Evolutionary conservation across 1,140 invertebrate species (phyloP), one percentile per base, ranked within the genome.

Genomic region (Caenorhabditis remanei): DNA sequence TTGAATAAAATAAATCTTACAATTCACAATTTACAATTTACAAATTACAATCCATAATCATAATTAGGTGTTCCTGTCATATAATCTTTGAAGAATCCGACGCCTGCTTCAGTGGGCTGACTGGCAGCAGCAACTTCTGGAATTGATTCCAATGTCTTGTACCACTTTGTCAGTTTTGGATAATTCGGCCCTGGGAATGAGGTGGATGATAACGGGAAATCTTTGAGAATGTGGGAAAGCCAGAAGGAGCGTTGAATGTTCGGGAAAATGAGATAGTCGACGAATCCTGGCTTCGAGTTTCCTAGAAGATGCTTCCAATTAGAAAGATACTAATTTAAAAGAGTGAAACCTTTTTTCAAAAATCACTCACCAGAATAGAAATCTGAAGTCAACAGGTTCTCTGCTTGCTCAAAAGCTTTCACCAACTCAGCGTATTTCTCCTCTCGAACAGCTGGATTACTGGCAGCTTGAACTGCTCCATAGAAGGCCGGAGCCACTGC

Each of bases 131-230:
- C 19, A 8, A 87, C 87, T 32, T 67, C 82, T n/a, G 83, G 87
- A 75, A 58, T 19, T 24, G 48, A 48, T 13, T 43, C 48, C 56
- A 87, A 40, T 19, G 41, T 9, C 9, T 9, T 46, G 56, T 43
- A 87, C 50, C 71, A 87, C 32, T 82, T 71, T 4, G 55, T 19
- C 56, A 87, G 50, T 53, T 87, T 87, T 9, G 86, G 86, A 40
- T 63, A 87, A 0, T 83, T 48, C 24, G 46, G 56, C 67, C 86
- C 86, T 19, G 86, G 86, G 79, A 87, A 87, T 16, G 55, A 50
- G 13, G 13, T n/a, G 6, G n/a, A n/a, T 13, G 43, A 32, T 11
- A 79, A 24, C 14, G 71, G 71, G 46, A 50, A 79, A 50, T 79
- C 46, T 21, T 43, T 41, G 14, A 63, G 53, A 58, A 63, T 58